A percentile compares a stretch with the other conserved stretches of the same genome.
Conservation (phyloP, 2,113 vertebrate genomes). For the Apodemus speciosus region DNA sequence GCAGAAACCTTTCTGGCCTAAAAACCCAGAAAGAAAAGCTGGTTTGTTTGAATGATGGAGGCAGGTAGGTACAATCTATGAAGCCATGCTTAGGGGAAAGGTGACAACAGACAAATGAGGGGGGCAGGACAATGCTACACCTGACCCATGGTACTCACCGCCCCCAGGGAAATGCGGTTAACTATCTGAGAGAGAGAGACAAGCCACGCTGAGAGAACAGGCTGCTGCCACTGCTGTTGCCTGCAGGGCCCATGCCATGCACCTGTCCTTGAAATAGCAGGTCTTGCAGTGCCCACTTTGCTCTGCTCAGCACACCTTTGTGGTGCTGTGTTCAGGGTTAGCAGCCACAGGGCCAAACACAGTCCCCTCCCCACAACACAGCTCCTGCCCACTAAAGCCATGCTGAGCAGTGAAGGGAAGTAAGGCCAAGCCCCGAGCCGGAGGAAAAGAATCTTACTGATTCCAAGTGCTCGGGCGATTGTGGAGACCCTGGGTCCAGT, state of each 20-base stretch:
- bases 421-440: constrained; percentile 77
- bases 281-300: background rate
- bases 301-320: background rate
- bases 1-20: constrained; percentile 21
- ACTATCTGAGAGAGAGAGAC: background rate
- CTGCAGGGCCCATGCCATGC: background rate
- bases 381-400: constrained; percentile 71
- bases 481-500: constrained; percentile 86
- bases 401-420: constrained; percentile 74
- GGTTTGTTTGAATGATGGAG: background rate
- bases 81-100: constrained; percentile 35
- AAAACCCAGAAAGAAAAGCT: constrained; percentile 50
- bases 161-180: constrained; percentile 47
- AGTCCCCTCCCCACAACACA: constrained; percentile 25
- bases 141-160: background rate
- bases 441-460: constrained; percentile 89
- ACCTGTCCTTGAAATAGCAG: background rate
- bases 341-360: background rate
- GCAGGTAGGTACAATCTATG: background rate
- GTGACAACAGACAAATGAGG: background rate
- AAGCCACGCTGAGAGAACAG: background rate
- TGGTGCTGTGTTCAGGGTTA: background rate
- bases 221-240: background rate
- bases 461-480: constrained; percentile 88
- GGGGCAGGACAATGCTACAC: background rate